Conservation (phyloP, 2,113 vertebrate species). For the Xiphophorus maculatus region DNA sequence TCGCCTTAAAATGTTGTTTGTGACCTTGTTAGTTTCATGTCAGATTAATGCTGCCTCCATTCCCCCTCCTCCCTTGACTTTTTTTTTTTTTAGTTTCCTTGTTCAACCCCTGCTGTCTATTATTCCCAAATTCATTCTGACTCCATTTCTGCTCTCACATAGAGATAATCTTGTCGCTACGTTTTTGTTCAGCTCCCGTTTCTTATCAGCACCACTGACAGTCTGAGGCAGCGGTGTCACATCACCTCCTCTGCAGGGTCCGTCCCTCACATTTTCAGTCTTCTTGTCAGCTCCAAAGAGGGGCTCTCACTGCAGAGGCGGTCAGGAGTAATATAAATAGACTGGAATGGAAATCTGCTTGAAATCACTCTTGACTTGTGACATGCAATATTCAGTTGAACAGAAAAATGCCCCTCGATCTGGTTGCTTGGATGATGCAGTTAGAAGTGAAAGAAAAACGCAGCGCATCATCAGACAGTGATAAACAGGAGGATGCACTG, state of each 20-base stretch:
- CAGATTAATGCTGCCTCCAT: constrained; percentile 3
- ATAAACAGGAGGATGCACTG: constrained; percentile 1
- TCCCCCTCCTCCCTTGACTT: neutral
- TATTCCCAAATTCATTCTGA: constrained; percentile 10
- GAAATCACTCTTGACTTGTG: neutral
- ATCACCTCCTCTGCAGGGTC: constrained; percentile 27
- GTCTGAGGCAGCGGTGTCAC: constrained; percentile 27
- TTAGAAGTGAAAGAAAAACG: neutral
- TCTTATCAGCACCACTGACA: constrained; percentile 25
- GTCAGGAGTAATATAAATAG: constrained; percentile 6
- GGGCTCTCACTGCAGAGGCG: constrained; percentile 2
- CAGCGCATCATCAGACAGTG: neutral
- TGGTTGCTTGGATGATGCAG: constrained; percentile 10
- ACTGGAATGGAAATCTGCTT: constrained; percentile 4
- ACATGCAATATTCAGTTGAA: neutral
- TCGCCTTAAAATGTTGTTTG: constrained; percentile 9
- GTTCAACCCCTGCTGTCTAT: constrained; percentile 2
- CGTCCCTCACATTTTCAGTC: constrained; percentile 9
- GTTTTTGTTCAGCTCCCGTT: constrained; percentile 27
- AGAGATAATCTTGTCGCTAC: constrained; percentile 1
- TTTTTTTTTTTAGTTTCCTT: constrained; percentile 4
- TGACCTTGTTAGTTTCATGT: constrained; percentile 29
- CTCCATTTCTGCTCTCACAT: neutral
- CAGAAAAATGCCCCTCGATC: neutral
- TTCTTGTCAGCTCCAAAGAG: constrained; percentile 13